Evolutionary conservation across 2,797 vertebrate genomes (phyloP).

Genomic region (Gambelia wislizenii): DNA sequence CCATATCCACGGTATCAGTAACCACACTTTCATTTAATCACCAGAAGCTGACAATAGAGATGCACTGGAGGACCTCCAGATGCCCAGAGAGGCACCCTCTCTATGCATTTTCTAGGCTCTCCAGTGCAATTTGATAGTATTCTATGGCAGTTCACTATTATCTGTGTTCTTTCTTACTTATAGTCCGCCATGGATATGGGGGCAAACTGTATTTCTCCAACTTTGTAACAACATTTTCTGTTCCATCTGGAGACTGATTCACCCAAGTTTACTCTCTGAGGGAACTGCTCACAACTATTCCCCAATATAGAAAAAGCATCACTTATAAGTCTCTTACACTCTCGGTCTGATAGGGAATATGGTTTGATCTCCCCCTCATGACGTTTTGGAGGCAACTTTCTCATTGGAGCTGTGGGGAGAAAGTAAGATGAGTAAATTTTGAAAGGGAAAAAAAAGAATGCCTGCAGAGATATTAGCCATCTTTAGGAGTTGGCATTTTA

Average conservation of each 20-base stretch:
- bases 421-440: background rate
- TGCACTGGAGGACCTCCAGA: too few species aligned
- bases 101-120: too few species aligned
- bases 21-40: too few species aligned
- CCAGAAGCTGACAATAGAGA: too few species aligned
- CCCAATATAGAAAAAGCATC: background rate
- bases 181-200: too few species aligned
- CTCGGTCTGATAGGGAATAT: slow-evolving; percentile 90
- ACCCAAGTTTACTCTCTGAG: background rate
- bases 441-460: background rate
- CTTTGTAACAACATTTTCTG: background rate
- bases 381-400: slow-evolving; percentile 86
- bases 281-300: background rate
- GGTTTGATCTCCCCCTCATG: slow-evolving; percentile 93
- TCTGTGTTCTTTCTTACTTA: too few species aligned
- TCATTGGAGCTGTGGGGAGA: slow-evolving; percentile 68
- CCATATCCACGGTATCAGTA: too few species aligned
- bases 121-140: too few species aligned
- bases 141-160: too few species aligned
- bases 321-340: slow-evolving; percentile 81
- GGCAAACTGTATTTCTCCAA: background rate
- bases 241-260: background rate
- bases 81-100: too few species aligned
- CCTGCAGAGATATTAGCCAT: background rate
- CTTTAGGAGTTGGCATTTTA: background rate